A percentile compares a stretch with the other conserved stretches of the same genome.
Conservation (phyloP, 2,113 vertebrate genomes). For the Varanus komodoensis region DNA sequence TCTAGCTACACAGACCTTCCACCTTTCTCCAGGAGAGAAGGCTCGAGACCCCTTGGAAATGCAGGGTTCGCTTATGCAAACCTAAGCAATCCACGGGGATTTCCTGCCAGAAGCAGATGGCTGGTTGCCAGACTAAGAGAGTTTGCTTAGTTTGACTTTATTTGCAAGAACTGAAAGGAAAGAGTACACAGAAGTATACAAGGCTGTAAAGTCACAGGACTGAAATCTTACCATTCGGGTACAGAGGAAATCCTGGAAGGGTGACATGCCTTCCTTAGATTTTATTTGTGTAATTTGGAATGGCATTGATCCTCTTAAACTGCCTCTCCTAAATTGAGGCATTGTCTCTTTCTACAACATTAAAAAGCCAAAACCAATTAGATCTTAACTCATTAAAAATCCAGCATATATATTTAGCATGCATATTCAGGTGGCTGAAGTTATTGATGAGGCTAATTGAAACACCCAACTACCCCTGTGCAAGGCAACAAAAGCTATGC, state of each 20-base stretch:
- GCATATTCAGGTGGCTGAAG: slow-evolving; percentile 30
- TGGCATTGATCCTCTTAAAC: slow-evolving; percentile 54
- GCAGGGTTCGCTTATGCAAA: neutral
- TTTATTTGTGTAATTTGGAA: slow-evolving; percentile 37
- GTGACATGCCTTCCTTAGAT: slow-evolving; percentile 64
- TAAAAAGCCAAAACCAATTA: slow-evolving; percentile 55
- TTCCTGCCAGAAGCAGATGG: slow-evolving; percentile 52
- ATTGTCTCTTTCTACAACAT: slow-evolving; percentile 50
- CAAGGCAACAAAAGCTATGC: slow-evolving; percentile 15
- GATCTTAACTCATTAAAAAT: slow-evolving; percentile 53
- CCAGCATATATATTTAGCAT: slow-evolving; percentile 23
- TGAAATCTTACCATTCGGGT: slow-evolving; percentile 54
- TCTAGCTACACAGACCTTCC: neutral
- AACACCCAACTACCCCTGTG: slow-evolving; percentile 11
- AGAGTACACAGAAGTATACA: slow-evolving; percentile 43
- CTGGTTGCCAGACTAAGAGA: slow-evolving; percentile 29
- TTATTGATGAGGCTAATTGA: slow-evolving; percentile 25
- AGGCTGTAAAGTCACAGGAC: slow-evolving; percentile 45
- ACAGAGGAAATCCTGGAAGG: slow-evolving; percentile 61
- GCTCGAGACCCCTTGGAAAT: slow-evolving; percentile 28
- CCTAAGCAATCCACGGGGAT: neutral
- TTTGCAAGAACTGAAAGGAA: slow-evolving; percentile 3
- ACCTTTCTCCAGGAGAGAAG: slow-evolving; percentile 7
- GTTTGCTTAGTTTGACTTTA: slow-evolving; percentile 26
- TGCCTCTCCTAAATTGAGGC: slow-evolving; percentile 41